Evolutionary conservation across 1,140 invertebrate genomes (phyloP), one percentile per base, ranked within the genome.

Genomic region (Euura saliciscinereae): DNA sequence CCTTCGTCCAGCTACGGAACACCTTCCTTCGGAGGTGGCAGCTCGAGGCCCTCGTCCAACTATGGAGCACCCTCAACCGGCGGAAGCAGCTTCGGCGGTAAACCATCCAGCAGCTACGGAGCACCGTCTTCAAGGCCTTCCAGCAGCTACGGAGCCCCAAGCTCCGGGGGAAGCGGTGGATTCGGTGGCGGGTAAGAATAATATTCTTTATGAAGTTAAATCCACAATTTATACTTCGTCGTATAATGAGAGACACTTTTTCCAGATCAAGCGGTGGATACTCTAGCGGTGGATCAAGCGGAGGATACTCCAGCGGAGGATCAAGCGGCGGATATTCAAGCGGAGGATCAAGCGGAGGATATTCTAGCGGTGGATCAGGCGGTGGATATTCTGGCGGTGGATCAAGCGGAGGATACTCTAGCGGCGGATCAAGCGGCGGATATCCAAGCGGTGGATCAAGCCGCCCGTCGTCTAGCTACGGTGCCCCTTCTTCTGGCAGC

Each of bases 1-100:
- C 84, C 86, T 77, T 78, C 85, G 74, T 83, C 83, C 4, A 86
- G 82, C 73, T 88, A 89, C 70, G 87, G 87, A 43, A 86, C 86
- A 8, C 82, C 78, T 7, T 75, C 82, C 68, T 51, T 68, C 42
- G 73, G 75, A 10, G 28, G 66, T 43, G 75, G 73, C 46, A 64
- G 74, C 11, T 59, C 51, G 8, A 46, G 46, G 42, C 51, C 42
- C 68, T 44, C 64, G 59, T 42, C 81, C 2, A 81, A 71, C 66
- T 86, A 84, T 75, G 83, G 87, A 28, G 83, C 83, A 6, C 81
- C 84, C 69, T 78, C 78, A 42, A 44, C 75, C 42, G 79, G 81
- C 66, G 78, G 79, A 67, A 76, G 81, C 73, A 74, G 77, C 69
- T 81, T 82, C n/a, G 86, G 84, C 73, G 79, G 85, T 67, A 85